Conservation (phyloP, 1,140 invertebrate species). For the Drosophila leontia region DNA sequence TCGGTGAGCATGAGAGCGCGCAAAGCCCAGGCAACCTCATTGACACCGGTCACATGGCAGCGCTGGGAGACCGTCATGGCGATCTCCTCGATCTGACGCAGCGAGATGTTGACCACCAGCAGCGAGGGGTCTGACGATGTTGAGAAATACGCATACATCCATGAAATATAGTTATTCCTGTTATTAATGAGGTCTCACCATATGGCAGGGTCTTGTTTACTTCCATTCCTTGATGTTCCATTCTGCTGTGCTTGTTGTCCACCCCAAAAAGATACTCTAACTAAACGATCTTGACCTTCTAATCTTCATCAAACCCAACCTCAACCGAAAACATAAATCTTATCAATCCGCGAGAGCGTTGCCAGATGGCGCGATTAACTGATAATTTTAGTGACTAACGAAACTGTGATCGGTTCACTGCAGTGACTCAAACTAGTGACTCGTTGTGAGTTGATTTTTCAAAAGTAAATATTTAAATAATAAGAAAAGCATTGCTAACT, state of each 20-base stretch:
- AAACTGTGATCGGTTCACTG: conserved; percentile 11
- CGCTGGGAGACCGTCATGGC: conserved; percentile 60
- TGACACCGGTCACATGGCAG: conserved; percentile 60
- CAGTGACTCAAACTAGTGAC: background rate
- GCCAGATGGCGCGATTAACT: conserved; percentile 37
- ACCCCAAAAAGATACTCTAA: conserved; percentile 11
- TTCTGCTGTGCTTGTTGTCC: conserved; percentile 25
- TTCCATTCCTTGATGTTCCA: conserved; percentile 11
- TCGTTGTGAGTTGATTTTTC: background rate
- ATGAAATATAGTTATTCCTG: background rate
- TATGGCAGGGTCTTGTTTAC: conserved; percentile 72
- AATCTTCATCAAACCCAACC: conserved; percentile 25
- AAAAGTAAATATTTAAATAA: background rate
- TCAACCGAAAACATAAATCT: conserved; percentile 43
- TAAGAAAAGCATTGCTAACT: background rate
- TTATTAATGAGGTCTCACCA: conserved; percentile 39
- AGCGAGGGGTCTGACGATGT: conserved; percentile 48
- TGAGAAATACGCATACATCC: background rate
- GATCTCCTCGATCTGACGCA: conserved; percentile 68
- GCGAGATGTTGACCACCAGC: conserved; percentile 57
- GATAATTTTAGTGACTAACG: conserved; percentile 23
- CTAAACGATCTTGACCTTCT: conserved; percentile 34
- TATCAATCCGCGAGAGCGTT: conserved; percentile 60
- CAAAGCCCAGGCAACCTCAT: conserved; percentile 90
- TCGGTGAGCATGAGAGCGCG: conserved; percentile 94